phyloP scores from a whole-genome alignment of 2,113 vertebrate genomes.

The Oreochromis niloticus region DNA sequence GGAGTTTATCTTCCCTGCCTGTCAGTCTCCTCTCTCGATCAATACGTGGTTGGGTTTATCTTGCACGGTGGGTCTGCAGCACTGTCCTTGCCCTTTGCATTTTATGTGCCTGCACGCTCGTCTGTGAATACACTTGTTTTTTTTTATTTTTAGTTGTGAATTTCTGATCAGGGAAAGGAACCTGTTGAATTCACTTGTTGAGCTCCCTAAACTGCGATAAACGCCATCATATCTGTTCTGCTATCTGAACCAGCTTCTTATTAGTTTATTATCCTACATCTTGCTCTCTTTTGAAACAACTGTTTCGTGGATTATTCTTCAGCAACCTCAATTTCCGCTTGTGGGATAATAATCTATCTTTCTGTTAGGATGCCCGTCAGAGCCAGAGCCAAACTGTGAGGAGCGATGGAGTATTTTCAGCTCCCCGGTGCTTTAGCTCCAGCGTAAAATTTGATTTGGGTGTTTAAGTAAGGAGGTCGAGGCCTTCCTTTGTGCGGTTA shows the following conservation, averaged over 20 bases:
- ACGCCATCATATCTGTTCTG: neutral
- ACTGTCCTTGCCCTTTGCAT: neutral
- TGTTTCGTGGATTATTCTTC: constrained; percentile 18
- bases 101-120: neutral
- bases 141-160: neutral
- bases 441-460: constrained; percentile 73
- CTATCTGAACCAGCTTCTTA: neutral
- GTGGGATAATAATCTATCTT: constrained; percentile 54
- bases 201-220: neutral
- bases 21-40: constrained; percentile 46
- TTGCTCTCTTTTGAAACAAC: constrained; percentile 31
- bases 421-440: constrained; percentile 63
- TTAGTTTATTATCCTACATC: neutral
- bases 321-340: constrained; percentile 40
- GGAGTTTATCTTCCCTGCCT: constrained; percentile 47
- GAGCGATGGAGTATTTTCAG: constrained; percentile 43
- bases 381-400: constrained; percentile 50
- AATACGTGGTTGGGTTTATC: constrained; percentile 24
- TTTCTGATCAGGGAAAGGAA: neutral
- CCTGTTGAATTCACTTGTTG: constrained; percentile 29
- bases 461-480: constrained; percentile 69
- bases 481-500: constrained; percentile 62
- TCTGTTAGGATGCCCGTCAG: constrained; percentile 52
- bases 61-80: neutral
- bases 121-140: neutral